phyloP scores from a whole-genome alignment of 2,888 invertebrate species.

The Apodemia hepburni region DNA sequence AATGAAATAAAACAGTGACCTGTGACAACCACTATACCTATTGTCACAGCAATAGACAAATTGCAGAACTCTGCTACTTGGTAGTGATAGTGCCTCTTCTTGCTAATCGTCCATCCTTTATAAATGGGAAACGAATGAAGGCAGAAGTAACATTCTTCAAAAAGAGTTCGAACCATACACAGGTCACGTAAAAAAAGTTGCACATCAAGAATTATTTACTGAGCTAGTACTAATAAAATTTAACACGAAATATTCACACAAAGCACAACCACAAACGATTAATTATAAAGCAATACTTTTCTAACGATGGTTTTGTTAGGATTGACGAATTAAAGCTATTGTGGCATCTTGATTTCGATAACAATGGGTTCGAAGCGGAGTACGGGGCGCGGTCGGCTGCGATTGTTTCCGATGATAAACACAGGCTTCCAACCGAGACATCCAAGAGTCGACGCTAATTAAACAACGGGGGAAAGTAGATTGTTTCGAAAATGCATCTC shows the following conservation, averaged over 20 bases:
- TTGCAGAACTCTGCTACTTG: too few species aligned
- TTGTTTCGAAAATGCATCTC: constrained; percentile 74
- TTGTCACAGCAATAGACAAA: too few species aligned
- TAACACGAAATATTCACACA: constrained; percentile 38
- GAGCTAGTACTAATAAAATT: constrained; percentile 32
- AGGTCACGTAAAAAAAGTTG: too few species aligned
- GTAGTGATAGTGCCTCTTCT: too few species aligned
- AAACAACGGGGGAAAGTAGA: constrained; percentile 78
- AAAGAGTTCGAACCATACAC: too few species aligned
- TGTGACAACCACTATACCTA: too few species aligned
- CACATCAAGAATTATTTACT: too few species aligned
- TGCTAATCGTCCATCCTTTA: too few species aligned
- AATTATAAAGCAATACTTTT: constrained; percentile 15
- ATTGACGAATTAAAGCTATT: constrained; percentile 76
- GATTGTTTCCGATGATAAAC: constrained; percentile 79
- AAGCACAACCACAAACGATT: constrained; percentile 11
- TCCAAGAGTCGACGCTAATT: constrained; percentile 75
- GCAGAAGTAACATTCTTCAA: too few species aligned
- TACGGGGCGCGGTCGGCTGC: constrained; percentile 38
- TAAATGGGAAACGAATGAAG: too few species aligned
- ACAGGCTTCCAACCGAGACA: constrained; percentile 72
- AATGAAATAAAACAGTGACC: too few species aligned
- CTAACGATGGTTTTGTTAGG: constrained; percentile 53
- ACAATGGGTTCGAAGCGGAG: constrained; percentile 68
- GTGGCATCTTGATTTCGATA: constrained; percentile 72